Percentiles rank a stretch among this genome's conserved stretches.
phyloP scores from a whole-genome alignment of 1,140 invertebrate genomes.

The Calosoma granatense region DNA sequence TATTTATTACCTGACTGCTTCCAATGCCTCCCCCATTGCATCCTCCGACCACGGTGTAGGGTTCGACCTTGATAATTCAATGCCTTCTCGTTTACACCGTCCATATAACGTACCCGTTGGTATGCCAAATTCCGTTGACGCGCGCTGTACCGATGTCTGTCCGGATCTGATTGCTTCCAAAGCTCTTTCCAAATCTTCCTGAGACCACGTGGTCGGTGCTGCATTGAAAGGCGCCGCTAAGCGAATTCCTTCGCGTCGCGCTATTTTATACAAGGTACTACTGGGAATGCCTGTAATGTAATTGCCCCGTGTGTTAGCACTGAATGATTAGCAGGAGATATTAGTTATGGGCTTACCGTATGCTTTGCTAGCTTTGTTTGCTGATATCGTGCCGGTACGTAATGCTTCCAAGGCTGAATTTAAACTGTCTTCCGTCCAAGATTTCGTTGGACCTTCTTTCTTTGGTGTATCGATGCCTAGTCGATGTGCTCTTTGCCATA shows the following conservation, averaged over 20 bases:
- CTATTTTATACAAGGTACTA: constrained; percentile 83
- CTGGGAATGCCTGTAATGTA: constrained; percentile 69
- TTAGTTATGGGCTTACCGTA: constrained; percentile 58
- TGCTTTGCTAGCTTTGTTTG: constrained; percentile 85
- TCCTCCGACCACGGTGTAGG: constrained; percentile 84
- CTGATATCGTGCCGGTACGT: constrained; percentile 71
- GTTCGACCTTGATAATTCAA: constrained; percentile 73
- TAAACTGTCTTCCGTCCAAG: constrained; percentile 77
- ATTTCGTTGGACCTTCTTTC: constrained; percentile 75
- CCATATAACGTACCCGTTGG: constrained; percentile 77
- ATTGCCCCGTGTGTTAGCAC: no score
- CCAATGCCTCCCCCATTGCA: constrained; percentile 78
- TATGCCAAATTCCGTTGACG: constrained; percentile 74
- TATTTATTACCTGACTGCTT: constrained; percentile 71
- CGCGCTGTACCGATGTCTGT: constrained; percentile 74
- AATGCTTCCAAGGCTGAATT: constrained; percentile 70
- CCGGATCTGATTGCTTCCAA: constrained; percentile 72
- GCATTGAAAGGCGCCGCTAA: constrained; percentile 80
- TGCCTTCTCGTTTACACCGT: constrained; percentile 77
- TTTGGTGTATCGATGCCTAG: constrained; percentile 82
- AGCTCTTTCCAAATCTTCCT: constrained; percentile 70
- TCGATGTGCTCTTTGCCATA: constrained; percentile 80
- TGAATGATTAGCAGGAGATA: no score
- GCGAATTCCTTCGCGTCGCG: constrained; percentile 75
- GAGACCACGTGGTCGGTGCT: constrained; percentile 79